Base-by-base conservation (phyloP, 2,888 invertebrate species). In the Mimumesa dahlbomi region DNA sequence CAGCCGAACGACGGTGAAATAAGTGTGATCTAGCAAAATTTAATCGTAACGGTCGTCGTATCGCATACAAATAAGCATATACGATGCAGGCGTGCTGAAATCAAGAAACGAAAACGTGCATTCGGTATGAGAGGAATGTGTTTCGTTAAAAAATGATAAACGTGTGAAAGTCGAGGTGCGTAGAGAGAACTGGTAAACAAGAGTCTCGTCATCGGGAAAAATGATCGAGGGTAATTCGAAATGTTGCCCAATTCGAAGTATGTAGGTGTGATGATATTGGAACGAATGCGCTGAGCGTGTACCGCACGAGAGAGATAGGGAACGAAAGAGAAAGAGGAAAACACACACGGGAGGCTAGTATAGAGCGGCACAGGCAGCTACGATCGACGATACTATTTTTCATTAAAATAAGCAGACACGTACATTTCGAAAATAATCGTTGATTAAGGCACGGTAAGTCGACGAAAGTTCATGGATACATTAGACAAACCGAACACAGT, bases 301-400 rank as follows among this genome's bases (percentile, higher is more conserved):
- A 58, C 62, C 34, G 43, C 19, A 22, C 46, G 73, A 69, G 70
- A 57, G 69, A 70, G 64, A 69, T 46, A 61, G 53, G 3, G 31
- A 46, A 11, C 53, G 50, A 46, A 46, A 34, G 58, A 58, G 53
- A 73, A 36, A 61, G 61, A 65, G 57, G 40, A 57, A n/a, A n/a
- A 58, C 42, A 66, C 57, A 45, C 61, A 63, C 53, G 56, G 63
- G 46, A 67, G 59, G 21, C 61, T 52, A 65, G 71, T 72, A 67
- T 71, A 74, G 70, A 73, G 72, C 64, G 64, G 65, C 67, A 68
- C 61, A 65, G 43, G 46, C 69, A 70, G 68, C 75, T 76, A 58
- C 69, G 67, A 77, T 75, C 46, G 49, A 75, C 68, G 64, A 76
- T 69, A 73, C 46, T 72, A 73, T 74, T 78, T 74, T 74, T 75